These are phyloP conservation scores for Xiphophorus maculatus DNA, from an alignment of 2,113 vertebrate species.

Conservation along the genomic window DNA sequence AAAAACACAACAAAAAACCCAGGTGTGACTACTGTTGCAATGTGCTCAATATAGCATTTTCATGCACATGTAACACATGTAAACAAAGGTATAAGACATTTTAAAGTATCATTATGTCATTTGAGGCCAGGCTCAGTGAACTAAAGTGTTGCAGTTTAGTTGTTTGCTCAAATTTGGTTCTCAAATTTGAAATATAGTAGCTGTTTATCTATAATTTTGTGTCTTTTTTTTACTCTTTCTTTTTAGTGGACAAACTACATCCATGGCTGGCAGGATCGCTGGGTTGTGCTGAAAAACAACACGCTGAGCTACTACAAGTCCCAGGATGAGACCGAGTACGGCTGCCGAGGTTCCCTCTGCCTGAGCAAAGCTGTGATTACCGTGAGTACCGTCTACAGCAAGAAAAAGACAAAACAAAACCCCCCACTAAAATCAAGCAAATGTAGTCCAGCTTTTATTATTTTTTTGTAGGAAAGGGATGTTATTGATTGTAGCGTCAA, in stretches of 20 bases:
- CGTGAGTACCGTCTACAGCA: slow-evolving; percentile 78
- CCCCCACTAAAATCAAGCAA: no score
- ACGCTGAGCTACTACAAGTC: slow-evolving; percentile 98
- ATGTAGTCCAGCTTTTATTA: no score
- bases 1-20: no score
- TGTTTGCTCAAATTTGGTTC: not conserved
- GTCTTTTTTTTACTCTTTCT: not conserved
- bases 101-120: no score
- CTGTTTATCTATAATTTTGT: not conserved
- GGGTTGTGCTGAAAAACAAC: slow-evolving; percentile 94
- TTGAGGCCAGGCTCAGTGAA: no score
- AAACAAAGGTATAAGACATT: no score
- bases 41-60: no score
- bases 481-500: no score
- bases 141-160: not conserved
- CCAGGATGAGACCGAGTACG: slow-evolving; percentile 94
- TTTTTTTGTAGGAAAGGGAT: no score
- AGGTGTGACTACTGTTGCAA: no score
- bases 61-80: no score
- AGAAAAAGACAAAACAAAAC: no score
- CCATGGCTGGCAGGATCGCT: slow-evolving; percentile 98
- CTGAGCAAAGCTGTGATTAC: slow-evolving; percentile 96
- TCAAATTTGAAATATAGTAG: not conserved
- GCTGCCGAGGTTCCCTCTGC: slow-evolving; percentile 96
- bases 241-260: slow-evolving; percentile 99